phyloP scores from a whole-genome alignment of 2,113 vertebrate genomes.

The Calidris pugnax region DNA sequence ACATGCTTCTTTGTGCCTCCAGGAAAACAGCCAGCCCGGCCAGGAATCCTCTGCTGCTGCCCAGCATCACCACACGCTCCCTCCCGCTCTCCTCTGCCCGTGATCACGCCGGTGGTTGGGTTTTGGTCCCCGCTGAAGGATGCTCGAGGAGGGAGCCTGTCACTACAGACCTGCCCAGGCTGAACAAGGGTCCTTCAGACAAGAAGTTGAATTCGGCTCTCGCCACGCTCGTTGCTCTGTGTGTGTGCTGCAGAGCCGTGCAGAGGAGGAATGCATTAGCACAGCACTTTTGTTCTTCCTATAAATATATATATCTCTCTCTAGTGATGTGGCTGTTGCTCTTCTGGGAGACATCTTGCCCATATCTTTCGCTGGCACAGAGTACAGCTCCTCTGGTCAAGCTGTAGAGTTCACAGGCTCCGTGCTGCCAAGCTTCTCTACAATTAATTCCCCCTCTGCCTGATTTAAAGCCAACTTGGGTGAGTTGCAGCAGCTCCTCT shows the following conservation, averaged over 20 bases:
- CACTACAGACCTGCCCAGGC: background rate
- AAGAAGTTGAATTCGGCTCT: background rate
- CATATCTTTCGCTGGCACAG: background rate
- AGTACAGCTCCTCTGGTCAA: background rate
- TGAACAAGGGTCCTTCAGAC: background rate
- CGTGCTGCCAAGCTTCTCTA: background rate
- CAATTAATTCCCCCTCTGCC: background rate
- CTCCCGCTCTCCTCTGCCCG: background rate
- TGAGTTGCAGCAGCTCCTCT: background rate
- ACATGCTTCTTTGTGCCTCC: background rate
- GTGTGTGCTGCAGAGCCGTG: background rate
- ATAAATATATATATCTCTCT: no score
- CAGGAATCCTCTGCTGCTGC: background rate
- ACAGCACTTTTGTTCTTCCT: background rate
- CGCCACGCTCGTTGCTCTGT: rapidly evolving
- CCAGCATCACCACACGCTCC: rapidly evolving
- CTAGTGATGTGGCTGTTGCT: background rate
- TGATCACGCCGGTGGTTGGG: background rate
- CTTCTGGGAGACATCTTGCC: background rate
- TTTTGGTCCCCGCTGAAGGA: background rate
- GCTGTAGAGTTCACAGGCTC: background rate
- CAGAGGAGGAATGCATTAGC: background rate
- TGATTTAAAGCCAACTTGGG: background rate
- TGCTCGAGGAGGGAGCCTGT: background rate
- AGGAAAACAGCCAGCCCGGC: background rate